Evolutionary conservation across 35 echinoderm and acorn worm species (phyloP), one percentile per base, ranked within the genome.

Genomic region (Patiria miniata): DNA sequence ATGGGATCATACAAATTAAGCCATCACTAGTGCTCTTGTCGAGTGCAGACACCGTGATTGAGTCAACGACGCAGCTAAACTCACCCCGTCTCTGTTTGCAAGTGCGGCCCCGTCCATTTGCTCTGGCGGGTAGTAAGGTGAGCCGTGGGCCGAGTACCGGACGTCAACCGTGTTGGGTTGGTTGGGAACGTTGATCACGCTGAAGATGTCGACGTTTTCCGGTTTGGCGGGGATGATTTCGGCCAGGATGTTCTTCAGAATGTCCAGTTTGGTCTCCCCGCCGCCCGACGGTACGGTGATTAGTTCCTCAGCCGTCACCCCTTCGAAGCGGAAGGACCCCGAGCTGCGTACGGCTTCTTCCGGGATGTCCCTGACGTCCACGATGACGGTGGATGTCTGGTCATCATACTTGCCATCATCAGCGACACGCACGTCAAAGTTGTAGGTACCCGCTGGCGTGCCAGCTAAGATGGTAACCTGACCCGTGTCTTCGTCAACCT

Each of bases 171-270:
- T 83, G 44, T 89, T 77, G 23, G 87, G 87, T 57, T 88, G 60
- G 6, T 78, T 89, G 6, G 8, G 28, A 5, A 99, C 96, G 18
- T 94, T 88, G 29, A 94, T 52, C 1, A 99, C 79, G n/a, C 92
- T 94, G 77, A 98, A 98, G 68, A 98, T 94, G 76, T 98, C 96
- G 33, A 98, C 85, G 52, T 99, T 94, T 19, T 91, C 91, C 36
- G 88, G 34, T 47, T 92, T 91, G 8, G 96, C 96, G 28, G 89
- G 89, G 5, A 84, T 85, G 17, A 94, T 88, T 10, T 60, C 56
- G 17, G 86, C 89, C 26, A 98, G 61, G 37, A 91, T 78, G 34
- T 78, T 78, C 17, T 78, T 87, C 1, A 98, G 89, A 37, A 52
- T 77, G 21, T 91, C 92, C 39, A 89, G 36, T 37, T 80, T 77